Evolutionary conservation across 2,888 invertebrate genomes (phyloP), one percentile per base, ranked within the genome.

Genomic region (Troilus luridus): DNA sequence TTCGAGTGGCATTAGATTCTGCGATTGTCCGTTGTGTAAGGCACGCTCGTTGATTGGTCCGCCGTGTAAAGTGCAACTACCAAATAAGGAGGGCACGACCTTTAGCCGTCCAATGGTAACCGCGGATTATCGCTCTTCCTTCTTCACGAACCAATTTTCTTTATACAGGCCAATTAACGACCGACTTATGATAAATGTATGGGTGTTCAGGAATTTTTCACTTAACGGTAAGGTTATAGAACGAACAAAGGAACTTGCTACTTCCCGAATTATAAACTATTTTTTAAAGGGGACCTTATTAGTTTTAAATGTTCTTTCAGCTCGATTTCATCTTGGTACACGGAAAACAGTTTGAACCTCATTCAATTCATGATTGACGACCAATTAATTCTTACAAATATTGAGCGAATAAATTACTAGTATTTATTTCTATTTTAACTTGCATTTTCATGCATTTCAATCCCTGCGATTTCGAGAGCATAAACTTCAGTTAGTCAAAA

Each of bases 21-120:
- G 27, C 41, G 72, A 77, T 77, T 77, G 41, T 27, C 27, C 27
- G 72, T 41, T 77, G 72, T 77, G 72, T 41, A 77, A 77, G 41
- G 72, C 0, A 17, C 9, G 19, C 5, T 17, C 41, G 1, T 41
- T 77, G 72, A 77, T 77, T 77, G 72, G 85, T 58, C 56, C 85
- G 56, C 21, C 54, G 56, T 54, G 85, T 58, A n/a, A 58, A 85
- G 54, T 85, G 85, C 56, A 58, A 19, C 54, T 85, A 56, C 85
- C 85, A 85, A 85, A 85, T 85, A 85, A 10, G 85, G 85, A 56
- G 85, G n/a, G 19, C 85, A 85, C 85, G 56, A 85, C 85, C 85
- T 85, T 85, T 85, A 85, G 9, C 12, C 41, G 56, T 10, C 85
- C 56, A 58, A 85, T 85, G 56, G 85, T 85, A 77, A 77, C 17